A percentile compares a stretch with the other conserved stretches of the same genome.
Evolutionary conservation across 64 coral and sea anemone species (phyloP).

Genomic region (Montipora capricornis): DNA sequence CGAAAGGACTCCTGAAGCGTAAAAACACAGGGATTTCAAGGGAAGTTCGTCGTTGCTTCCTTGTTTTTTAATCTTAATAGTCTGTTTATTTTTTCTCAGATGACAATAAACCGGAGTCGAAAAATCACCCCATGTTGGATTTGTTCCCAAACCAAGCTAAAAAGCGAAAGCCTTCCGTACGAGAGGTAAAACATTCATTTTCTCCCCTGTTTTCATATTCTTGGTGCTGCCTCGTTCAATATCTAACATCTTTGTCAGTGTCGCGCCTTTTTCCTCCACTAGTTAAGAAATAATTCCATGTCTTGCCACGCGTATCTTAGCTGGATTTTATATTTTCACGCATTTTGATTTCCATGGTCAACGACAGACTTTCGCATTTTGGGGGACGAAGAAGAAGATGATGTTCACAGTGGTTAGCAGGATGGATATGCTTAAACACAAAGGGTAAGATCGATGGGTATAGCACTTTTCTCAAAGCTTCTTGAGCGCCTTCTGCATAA

Average conservation of each 20-base stretch:
- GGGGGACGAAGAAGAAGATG: background rate
- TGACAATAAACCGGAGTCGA: background rate
- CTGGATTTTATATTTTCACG: background rate
- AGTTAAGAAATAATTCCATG: too few species aligned
- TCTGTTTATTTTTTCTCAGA: background rate
- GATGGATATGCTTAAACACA: too few species aligned
- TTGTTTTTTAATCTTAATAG: background rate
- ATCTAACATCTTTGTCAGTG: too few species aligned
- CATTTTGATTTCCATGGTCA: background rate
- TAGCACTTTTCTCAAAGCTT: too few species aligned
- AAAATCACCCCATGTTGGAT: background rate
- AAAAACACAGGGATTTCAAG: too few species aligned
- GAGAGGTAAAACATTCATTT: background rate
- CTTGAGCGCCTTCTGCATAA: too few species aligned
- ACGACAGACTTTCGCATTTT: background rate
- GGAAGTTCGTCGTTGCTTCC: background rate
- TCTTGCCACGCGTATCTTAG: too few species aligned
- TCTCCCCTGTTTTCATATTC: too few species aligned
- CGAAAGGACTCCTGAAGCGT: too few species aligned
- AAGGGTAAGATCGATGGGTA: too few species aligned
- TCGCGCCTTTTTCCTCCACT: too few species aligned
- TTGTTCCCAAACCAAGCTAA: slow-evolving; percentile 28
- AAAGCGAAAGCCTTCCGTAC: slow-evolving; percentile 5
- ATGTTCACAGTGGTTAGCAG: background rate
- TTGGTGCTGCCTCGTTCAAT: too few species aligned